phyloP scores from a whole-genome alignment of 2,888 invertebrate species.

The Aplocera efformata region DNA sequence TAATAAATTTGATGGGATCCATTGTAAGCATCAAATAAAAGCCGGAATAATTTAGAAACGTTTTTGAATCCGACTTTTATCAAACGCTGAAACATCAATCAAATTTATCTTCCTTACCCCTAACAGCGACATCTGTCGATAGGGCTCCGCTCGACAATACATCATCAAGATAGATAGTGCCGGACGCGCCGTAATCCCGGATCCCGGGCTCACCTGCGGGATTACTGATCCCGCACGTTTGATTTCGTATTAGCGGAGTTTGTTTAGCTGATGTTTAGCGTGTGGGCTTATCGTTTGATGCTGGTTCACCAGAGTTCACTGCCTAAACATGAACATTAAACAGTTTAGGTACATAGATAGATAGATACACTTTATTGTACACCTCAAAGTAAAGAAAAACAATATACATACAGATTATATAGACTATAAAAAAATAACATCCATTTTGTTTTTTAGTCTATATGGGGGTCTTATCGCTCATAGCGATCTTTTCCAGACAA shows the following conservation, averaged over 20 bases:
- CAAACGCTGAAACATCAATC: slow-evolving; percentile 5
- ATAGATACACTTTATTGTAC: too few species aligned
- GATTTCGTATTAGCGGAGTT: slow-evolving; percentile 37
- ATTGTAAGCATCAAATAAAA: too few species aligned
- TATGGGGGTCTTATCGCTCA: too few species aligned
- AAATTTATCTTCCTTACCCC: slow-evolving; percentile 11
- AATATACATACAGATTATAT: too few species aligned
- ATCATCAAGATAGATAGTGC: slow-evolving; percentile 60
- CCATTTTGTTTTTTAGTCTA: too few species aligned
- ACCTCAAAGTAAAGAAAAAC: too few species aligned
- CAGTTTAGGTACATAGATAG: too few species aligned
- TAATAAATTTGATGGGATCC: too few species aligned
- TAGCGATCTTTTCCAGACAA: too few species aligned
- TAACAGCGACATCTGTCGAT: slow-evolving; percentile 57
- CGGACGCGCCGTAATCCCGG: slow-evolving; percentile 40
- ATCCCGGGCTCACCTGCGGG: slow-evolving; percentile 59
- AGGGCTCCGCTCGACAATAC: slow-evolving; percentile 50
- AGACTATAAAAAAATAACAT: too few species aligned
- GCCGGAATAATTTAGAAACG: too few species aligned
- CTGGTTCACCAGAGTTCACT: slow-evolving; percentile 13
- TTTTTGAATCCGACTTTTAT: too few species aligned
- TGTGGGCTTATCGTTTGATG: slow-evolving; percentile 1
- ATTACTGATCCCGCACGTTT: slow-evolving; percentile 44
- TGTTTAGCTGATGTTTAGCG: slow-evolving; percentile 32
- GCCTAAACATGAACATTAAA: slow-evolving; percentile 13